These are phyloP conservation scores for Lethocerus indicus DNA, from an alignment of 1,140 invertebrate species.

Conservation along the genomic window DNA sequence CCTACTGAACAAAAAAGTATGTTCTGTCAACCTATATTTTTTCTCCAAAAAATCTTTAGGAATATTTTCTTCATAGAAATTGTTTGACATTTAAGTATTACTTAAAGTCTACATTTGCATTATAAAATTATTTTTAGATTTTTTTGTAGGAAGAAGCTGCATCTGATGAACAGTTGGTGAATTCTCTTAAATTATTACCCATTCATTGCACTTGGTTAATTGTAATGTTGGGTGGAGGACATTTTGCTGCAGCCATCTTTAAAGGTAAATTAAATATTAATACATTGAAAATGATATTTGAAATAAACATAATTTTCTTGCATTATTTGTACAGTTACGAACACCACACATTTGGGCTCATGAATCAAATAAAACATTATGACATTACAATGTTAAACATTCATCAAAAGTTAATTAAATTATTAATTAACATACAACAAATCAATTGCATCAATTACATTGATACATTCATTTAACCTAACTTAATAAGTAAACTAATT, in stretches of 20 bases:
- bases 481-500: too few species aligned
- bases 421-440: too few species aligned
- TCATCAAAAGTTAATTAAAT: too few species aligned
- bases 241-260: slow-evolving; percentile 74
- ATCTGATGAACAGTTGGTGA: slow-evolving; percentile 24
- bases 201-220: slow-evolving; percentile 42
- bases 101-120: not conserved
- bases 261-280: slow-evolving; percentile 29
- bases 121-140: not conserved
- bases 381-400: too few species aligned
- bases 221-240: slow-evolving; percentile 68
- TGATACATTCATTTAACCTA: too few species aligned
- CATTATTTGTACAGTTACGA: not conserved
- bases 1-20: slow-evolving; percentile 44
- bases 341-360: not conserved
- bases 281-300: not conserved
- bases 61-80: not conserved
- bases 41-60: not conserved
- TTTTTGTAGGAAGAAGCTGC: slow-evolving; percentile 13
- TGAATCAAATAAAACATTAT: too few species aligned
- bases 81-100: not conserved
- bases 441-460: too few species aligned
- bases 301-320: not conserved
- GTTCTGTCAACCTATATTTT: not conserved
- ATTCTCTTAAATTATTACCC: slow-evolving; percentile 24